phyloP scores from a whole-genome alignment of 2,113 vertebrate species.

The Entelurus aequoreus region DNA sequence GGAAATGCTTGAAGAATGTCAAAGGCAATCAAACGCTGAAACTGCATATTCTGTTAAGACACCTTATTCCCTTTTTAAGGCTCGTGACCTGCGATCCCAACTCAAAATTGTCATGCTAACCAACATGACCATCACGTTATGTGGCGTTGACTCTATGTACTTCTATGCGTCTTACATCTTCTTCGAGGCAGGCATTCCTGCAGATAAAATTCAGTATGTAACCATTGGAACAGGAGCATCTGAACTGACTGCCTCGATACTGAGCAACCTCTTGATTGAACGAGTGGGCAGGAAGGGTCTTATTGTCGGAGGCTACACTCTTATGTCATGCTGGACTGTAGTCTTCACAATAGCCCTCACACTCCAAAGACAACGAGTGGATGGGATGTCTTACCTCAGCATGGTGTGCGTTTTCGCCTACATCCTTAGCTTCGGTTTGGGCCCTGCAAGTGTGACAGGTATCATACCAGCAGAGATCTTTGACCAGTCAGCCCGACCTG shows the following conservation, averaged over 20 bases:
- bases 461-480: conserved; percentile 85
- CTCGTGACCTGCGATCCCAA: conserved; percentile 65
- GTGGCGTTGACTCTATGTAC: conserved; percentile 83
- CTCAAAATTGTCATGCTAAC: conserved; percentile 71
- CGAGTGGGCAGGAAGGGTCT: conserved; percentile 71
- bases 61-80: conserved; percentile 71
- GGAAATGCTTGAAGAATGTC: conserved; percentile 78
- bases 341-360: conserved; percentile 79
- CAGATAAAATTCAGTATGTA: conserved; percentile 74
- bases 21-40: conserved; percentile 45
- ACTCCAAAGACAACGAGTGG: conserved; percentile 70
- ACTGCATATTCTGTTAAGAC: conserved; percentile 35
- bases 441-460: conserved; percentile 85
- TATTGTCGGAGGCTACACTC: conserved; percentile 76
- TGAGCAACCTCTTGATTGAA: conserved; percentile 81
- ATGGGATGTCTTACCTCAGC: conserved; percentile 83
- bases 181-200: conserved; percentile 73
- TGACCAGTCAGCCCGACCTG: conserved; percentile 79
- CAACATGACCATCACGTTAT: conserved; percentile 85
- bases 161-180: conserved; percentile 84
- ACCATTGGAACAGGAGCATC: conserved; percentile 81
- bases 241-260: conserved; percentile 72
- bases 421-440: conserved; percentile 89
- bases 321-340: conserved; percentile 78
- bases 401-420: conserved; percentile 82